Evolutionary conservation across 2,113 vertebrate species (phyloP).

Genomic region (Larimichthys polyactis): DNA sequence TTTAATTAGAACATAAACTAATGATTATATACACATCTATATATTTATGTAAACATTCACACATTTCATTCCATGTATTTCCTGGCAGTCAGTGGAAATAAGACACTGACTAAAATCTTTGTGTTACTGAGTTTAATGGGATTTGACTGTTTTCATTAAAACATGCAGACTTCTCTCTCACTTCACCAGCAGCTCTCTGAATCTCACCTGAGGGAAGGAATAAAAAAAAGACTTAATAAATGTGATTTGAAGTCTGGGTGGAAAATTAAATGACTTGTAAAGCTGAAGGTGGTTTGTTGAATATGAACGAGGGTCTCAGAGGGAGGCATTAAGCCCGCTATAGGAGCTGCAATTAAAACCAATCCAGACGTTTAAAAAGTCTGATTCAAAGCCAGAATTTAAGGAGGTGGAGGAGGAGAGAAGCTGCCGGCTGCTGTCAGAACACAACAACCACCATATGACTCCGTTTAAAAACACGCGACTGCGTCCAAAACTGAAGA

Average conservation of each 20-base stretch:
- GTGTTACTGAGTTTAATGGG: slow-evolving; percentile 4
- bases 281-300: slow-evolving; percentile 43
- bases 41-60: not conserved
- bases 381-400: slow-evolving; percentile 10
- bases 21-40: too few relatives aligned
- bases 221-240: slow-evolving; percentile 10
- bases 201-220: slow-evolving; percentile 12
- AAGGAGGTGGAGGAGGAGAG: slow-evolving; percentile 7
- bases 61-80: not conserved
- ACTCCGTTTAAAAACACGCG: slow-evolving; percentile 12
- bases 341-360: slow-evolving; percentile 43
- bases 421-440: slow-evolving; percentile 4
- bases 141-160: slow-evolving; percentile 19
- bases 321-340: slow-evolving; percentile 12
- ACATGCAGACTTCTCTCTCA: not conserved
- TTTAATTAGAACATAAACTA: too few relatives aligned
- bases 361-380: slow-evolving; percentile 1
- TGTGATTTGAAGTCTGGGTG: slow-evolving; percentile 35
- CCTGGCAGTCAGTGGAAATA: not conserved
- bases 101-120: slow-evolving; percentile 2
- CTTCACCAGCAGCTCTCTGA: not conserved
- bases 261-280: slow-evolving; percentile 46
- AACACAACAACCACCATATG: not conserved
- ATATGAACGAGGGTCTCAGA: slow-evolving; percentile 27
- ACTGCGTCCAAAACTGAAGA: slow-evolving; percentile 15